These are phyloP conservation scores for Gadus chalcogrammus DNA, from an alignment of 2,113 vertebrate genomes.

Conservation along the genomic window DNA sequence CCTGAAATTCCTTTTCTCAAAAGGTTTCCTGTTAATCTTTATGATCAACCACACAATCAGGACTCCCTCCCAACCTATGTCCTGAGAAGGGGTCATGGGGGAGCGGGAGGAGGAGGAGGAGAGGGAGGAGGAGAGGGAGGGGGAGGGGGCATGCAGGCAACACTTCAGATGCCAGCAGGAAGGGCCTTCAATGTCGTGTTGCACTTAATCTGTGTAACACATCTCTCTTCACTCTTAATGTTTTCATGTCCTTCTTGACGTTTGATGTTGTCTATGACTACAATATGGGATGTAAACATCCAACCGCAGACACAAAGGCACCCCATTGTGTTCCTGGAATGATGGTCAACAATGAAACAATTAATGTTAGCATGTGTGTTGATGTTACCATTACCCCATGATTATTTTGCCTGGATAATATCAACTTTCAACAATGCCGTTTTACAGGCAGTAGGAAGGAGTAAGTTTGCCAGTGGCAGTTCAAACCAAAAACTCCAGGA, in stretches of 20 bases:
- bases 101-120: not conserved
- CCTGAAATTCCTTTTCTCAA: slow-evolving; percentile 50
- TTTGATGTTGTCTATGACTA: not conserved
- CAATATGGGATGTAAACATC: not conserved
- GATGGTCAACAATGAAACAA: too few relatives aligned
- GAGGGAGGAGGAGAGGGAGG: too few relatives aligned
- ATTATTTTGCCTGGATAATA: too few relatives aligned
- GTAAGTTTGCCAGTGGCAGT: too few relatives aligned
- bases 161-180: not conserved
- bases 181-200: not conserved
- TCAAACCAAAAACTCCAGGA: too few relatives aligned
- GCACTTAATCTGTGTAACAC: not conserved
- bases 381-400: too few relatives aligned
- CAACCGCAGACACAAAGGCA: not conserved
- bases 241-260: not conserved
- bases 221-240: not conserved
- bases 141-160: not conserved
- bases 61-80: slow-evolving; percentile 1
- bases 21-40: slow-evolving; percentile 25
- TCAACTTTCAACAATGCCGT: too few relatives aligned
- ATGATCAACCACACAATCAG: slow-evolving; percentile 22
- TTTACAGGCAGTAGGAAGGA: too few relatives aligned
- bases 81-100: slow-evolving; percentile 17
- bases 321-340: not conserved
- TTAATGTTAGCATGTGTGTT: too few relatives aligned